phyloP scores from a whole-genome alignment of 2,797 vertebrate species.

The Anniella stebbinsi region DNA sequence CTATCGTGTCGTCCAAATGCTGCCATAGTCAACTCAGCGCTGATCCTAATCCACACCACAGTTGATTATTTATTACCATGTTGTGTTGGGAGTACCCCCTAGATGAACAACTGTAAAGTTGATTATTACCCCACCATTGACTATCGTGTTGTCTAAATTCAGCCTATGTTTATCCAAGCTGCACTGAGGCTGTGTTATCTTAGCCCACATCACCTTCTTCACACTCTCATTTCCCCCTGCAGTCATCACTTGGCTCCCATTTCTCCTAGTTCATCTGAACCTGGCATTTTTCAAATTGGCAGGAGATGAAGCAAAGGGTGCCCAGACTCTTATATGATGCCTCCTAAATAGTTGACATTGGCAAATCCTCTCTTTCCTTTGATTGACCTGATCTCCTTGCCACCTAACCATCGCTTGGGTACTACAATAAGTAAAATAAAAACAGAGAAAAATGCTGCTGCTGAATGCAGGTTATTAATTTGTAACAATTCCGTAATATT shows the following conservation, averaged over 20 bases:
- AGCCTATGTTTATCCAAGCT: not conserved
- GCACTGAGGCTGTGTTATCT: not conserved
- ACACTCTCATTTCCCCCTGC: not conserved
- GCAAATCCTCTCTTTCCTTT: not conserved
- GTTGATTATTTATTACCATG: no score
- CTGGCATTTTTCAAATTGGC: not conserved
- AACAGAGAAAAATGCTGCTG: not conserved
- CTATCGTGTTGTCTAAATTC: no score
- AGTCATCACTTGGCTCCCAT: not conserved
- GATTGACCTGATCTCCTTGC: not conserved
- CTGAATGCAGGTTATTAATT: not conserved
- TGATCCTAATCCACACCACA: no score
- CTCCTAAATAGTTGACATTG: not conserved
- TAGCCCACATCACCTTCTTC: not conserved
- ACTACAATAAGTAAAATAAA: not conserved
- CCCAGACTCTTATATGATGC: not conserved
- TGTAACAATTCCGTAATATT: conserved; percentile 14
- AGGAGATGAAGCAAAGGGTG: not conserved
- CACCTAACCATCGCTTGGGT: not conserved
- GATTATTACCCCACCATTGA: no score
- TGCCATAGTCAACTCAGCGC: no score
- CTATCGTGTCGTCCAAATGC: no score
- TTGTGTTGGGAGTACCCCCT: no score
- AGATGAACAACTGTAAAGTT: no score
- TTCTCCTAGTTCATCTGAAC: not conserved